Conservation (phyloP, 2,797 vertebrate species). For the Cossypha polioptera region DNA sequence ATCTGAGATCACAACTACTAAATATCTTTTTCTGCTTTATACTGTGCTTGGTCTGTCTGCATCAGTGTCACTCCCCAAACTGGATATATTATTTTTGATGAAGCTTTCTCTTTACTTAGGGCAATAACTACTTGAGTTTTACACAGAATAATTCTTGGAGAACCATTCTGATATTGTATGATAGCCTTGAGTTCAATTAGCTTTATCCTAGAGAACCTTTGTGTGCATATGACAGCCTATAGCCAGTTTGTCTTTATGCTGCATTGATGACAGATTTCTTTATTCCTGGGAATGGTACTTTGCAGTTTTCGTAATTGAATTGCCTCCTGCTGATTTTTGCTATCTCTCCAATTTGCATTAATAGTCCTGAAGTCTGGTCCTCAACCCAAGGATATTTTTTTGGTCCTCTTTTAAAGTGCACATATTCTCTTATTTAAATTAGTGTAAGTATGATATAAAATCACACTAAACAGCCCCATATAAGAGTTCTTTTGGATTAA, state of each 20-base stretch:
- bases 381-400: neutral
- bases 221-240: neutral
- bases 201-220: neutral
- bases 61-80: neutral
- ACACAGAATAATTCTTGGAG: neutral
- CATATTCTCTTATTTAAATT: neutral
- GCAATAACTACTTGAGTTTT: neutral
- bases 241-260: neutral
- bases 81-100: neutral
- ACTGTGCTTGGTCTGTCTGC: neutral
- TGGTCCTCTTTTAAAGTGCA: neutral
- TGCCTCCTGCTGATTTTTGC: neutral
- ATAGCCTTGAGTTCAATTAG: neutral
- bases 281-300: neutral
- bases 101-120: neutral
- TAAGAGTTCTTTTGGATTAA: neutral
- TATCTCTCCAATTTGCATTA: neutral
- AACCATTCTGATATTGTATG: neutral
- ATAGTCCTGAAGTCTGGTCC: neutral
- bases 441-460: neutral
- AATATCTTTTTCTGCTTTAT: neutral
- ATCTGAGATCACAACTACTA: neutral
- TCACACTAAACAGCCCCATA: fast-evolving
- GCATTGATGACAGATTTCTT: neutral
- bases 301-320: neutral